Evolutionary conservation across 1,140 invertebrate genomes (phyloP).

Genomic region (Aradophagus sp.): DNA sequence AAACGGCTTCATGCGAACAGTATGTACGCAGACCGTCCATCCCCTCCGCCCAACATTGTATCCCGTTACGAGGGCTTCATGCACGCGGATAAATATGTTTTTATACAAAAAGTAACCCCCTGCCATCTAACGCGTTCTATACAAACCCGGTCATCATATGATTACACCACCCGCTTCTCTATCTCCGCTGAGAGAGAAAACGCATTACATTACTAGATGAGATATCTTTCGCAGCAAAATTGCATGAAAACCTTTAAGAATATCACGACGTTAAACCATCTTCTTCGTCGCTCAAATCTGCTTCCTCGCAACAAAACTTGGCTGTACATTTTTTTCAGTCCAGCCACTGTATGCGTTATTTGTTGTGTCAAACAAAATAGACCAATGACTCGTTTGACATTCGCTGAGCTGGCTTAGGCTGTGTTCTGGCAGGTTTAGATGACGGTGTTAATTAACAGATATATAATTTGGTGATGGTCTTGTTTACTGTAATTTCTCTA

Average conservation of each 20-base stretch:
- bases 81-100: conserved; percentile 63
- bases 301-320: too few species aligned
- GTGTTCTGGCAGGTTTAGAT: too few species aligned
- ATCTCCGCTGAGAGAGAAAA: conserved; percentile 51
- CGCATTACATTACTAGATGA: conserved; percentile 62
- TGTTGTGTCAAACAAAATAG: too few species aligned
- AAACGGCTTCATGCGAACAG: conserved; percentile 49
- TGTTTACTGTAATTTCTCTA: too few species aligned
- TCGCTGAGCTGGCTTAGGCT: too few species aligned
- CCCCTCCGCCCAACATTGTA: conserved; percentile 48
- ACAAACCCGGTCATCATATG: conserved; percentile 63
- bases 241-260: conserved; percentile 62
- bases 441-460: too few species aligned
- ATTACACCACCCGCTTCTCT: conserved; percentile 58
- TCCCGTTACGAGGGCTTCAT: conserved; percentile 59
- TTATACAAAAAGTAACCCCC: conserved; percentile 63
- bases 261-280: conserved; percentile 54
- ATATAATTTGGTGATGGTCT: too few species aligned
- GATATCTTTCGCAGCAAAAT: conserved; percentile 61
- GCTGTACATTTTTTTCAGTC: too few species aligned
- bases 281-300: conserved; percentile 39
- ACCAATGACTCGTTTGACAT: too few species aligned
- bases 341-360: too few species aligned
- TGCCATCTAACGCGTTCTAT: conserved; percentile 50
- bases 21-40: conserved; percentile 54